Base-by-base conservation (phyloP, 2,888 invertebrate species). In the Aphodius granarius region DNA sequence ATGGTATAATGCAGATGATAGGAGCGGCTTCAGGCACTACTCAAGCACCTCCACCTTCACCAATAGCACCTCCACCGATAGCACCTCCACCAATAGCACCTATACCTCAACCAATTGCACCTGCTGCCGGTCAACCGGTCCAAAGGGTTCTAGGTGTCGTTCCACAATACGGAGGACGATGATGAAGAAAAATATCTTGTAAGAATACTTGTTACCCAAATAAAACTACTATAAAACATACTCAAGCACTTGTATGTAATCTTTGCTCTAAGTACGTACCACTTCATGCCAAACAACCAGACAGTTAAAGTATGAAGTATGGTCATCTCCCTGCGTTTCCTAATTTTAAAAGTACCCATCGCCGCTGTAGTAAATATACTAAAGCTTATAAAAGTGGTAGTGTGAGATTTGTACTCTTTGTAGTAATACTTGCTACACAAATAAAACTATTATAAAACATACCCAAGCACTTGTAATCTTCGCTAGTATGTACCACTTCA, bases 401-500 rank as follows among this genome's bases (percentile, higher is more conserved):
- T 73, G 9, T 72, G 6, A 15, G 62, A n/a, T 3, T 70, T 70
- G 15, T 72, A 63, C 0, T 62, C 17, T 17, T n/a, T n/a, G n/a
- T n/a, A n/a, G n/a, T n/a, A n/a, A n/a, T n/a, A n/a, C n/a, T 43
- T 43, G 43, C 43, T 43, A 23, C n/a, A n/a, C 9, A 9, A 20
- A 64, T 66, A 22, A 66, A 19, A 64, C 13, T 13, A 17, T 13
- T 66, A 18, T 1, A 16, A 16, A 62, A 71, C 76, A 77, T 74
- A 78, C 78, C 21, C 73, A 63, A 16, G 71, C 70, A 62, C 78
- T 78, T n/a, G 74, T 76, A n/a, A 78, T 73, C 63, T 77, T 75
- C 1, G 77, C 76, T 62, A 76, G 71, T 2, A 78, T 71, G 9
- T 71, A 73, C 75, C 73, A 75, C 62, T 75, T 72, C 2, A 77